Conservation (phyloP, 1,140 invertebrate genomes). For the Tetramorium simillimum region DNA sequence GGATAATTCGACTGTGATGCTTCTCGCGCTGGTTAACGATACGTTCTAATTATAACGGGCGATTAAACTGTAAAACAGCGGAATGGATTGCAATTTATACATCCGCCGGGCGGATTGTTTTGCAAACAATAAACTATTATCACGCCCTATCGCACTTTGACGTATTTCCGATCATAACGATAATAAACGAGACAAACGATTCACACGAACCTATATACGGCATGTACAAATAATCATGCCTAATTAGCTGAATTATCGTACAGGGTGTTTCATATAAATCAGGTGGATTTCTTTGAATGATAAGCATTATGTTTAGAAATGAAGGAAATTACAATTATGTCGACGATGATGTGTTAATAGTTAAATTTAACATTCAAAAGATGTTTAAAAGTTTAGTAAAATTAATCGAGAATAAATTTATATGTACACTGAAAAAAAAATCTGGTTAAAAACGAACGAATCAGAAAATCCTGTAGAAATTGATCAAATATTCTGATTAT, state of each 20-base stretch:
- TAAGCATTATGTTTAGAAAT: background rate
- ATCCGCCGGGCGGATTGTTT: constrained; percentile 26
- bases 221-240: background rate
- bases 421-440: too few relatives aligned
- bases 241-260: background rate
- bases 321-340: background rate
- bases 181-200: constrained; percentile 36
- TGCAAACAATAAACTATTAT: constrained; percentile 72
- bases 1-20: background rate
- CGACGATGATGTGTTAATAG: background rate
- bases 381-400: background rate
- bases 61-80: constrained; percentile 60
- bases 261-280: background rate
- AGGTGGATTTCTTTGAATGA: background rate
- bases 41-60: constrained; percentile 36
- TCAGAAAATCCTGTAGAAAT: too few relatives aligned
- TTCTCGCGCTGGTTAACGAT: constrained; percentile 1
- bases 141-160: constrained; percentile 38
- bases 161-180: constrained; percentile 42
- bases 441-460: too few relatives aligned
- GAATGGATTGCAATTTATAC: constrained; percentile 54
- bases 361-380: background rate
- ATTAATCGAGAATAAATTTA: background rate
- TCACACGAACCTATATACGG: background rate
- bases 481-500: too few relatives aligned